Base-by-base conservation (phyloP, 1,140 invertebrate species). In the Apis laboriosa region DNA sequence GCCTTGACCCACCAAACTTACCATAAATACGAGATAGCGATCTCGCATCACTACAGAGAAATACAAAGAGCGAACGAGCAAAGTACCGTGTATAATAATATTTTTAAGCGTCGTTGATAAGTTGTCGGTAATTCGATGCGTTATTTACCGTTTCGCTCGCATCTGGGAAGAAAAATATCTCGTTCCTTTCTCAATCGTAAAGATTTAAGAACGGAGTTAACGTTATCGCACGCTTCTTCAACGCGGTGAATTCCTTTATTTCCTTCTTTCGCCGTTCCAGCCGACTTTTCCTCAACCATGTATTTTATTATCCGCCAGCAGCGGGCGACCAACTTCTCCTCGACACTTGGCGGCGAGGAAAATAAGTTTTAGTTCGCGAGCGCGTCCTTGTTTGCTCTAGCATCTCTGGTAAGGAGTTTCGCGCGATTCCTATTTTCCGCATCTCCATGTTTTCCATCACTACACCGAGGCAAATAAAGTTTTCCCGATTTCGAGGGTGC, bases 391-490 rank as follows among this genome's bases (percentile, higher is more conserved):
- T 88, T 90, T 78, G 70, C 80, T 73, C 70, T 77, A 21, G 81
- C 82, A 64, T 80, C 86, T 3, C 34, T 4, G 80, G 72, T 75
- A 79, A 90, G 80, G 84, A 85, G 83, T 90, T 90, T 80, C 85
- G 80, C 83, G 88, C 90, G 84, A 91, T 92, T 91, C 86, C 90
- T 86, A 92, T 91, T 91, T 92, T 90, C 86, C 83, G 83, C 90
- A 70, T 86, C 86, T 87, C 85, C 88, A 91, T 91, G 88, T 81
- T 89, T 90, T 91, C 86, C 89, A 81, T 79, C 73, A 84, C 49
- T 67, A 78, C 84, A 56, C 13, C 75, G 86, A 85, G 87, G 92
- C 88, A 90, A 92, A 92, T 92, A 93, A 92, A 92, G 90, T 92
- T 93, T 91, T 89, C 88, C 90, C 89, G 89, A 90, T 93, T 91